Evolutionary conservation across 2,113 vertebrate species (phyloP).

Genomic region (Silurus meridionalis): DNA sequence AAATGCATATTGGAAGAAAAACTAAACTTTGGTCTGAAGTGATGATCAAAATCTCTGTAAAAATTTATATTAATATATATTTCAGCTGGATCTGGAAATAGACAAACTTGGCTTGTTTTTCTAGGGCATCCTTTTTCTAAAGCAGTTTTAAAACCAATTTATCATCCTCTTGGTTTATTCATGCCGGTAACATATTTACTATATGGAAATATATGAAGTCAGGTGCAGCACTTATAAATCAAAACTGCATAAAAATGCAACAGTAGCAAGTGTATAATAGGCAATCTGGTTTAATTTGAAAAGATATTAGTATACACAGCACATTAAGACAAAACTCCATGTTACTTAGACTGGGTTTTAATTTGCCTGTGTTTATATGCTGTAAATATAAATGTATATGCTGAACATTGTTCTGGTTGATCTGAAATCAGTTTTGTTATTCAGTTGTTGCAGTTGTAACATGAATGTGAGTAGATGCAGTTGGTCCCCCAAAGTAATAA

Average conservation of each 20-base stretch:
- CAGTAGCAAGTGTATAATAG: slow-evolving; percentile 11
- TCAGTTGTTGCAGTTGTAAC: not conserved
- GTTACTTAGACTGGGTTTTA: not conserved
- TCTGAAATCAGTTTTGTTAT: not conserved
- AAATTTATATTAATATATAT: not conserved
- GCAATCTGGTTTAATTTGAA: slow-evolving; percentile 1
- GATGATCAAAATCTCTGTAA: not conserved
- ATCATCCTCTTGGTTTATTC: not conserved
- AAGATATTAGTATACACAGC: not conserved
- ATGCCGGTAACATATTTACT: not conserved
- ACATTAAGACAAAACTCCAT: not conserved
- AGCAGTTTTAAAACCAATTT: not conserved
- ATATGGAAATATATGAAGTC: not conserved
- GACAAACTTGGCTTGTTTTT: not conserved
- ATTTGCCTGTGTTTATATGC: not conserved
- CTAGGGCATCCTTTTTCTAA: not conserved
- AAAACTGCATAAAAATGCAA: slow-evolving; percentile 1
- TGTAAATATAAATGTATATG: not conserved
- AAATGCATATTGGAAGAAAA: not conserved
- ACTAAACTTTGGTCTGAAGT: not conserved
- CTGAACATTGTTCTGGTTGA: not conserved
- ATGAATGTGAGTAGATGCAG: not conserved
- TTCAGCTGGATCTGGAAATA: not conserved
- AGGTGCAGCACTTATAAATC: not conserved
- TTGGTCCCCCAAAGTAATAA: not conserved